Conservation (phyloP, 2,797 vertebrate genomes). For the Dicrostonyx torquatus region DNA sequence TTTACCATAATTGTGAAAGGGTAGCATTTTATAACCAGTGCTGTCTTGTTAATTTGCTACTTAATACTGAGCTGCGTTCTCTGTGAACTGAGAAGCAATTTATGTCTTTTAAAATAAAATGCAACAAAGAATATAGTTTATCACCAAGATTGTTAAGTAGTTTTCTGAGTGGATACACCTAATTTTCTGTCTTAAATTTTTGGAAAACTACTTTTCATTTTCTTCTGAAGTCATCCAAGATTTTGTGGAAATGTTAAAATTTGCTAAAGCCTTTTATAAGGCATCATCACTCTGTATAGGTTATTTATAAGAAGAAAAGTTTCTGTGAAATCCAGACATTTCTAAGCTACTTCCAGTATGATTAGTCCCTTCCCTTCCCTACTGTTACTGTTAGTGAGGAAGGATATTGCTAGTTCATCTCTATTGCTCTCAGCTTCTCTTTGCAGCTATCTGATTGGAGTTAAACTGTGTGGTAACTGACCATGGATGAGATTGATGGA, state of each 20-base stretch:
- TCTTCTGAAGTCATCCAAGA: slow-evolving; percentile 37
- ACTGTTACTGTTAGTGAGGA: neutral
- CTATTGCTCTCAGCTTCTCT: neutral
- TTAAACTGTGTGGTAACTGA: neutral
- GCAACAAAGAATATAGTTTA: slow-evolving; percentile 35
- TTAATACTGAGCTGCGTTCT: neutral
- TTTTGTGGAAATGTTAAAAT: slow-evolving; percentile 49
- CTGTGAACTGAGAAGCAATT: slow-evolving; percentile 13
- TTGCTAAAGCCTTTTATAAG: slow-evolving; percentile 36
- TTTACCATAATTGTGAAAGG: slow-evolving; percentile 15
- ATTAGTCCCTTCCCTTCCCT: neutral
- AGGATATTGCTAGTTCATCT: neutral
- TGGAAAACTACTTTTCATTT: slow-evolving; percentile 29
- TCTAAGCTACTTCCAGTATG: neutral
- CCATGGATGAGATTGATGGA: neutral
- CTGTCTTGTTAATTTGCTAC: neutral
- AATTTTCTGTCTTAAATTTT: slow-evolving; percentile 44
- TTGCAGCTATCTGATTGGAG: slow-evolving; percentile 27
- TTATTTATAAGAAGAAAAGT: slow-evolving; percentile 40
- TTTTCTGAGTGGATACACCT: slow-evolving; percentile 33
- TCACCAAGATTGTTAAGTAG: neutral
- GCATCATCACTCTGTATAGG: neutral
- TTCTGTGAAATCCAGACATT: neutral
- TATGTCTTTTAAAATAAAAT: slow-evolving; percentile 59
- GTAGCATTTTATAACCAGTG: slow-evolving; percentile 1